Percentiles rank a stretch among this genome's conserved stretches.
Conservation (phyloP, 2,888 invertebrate genomes). For the Lithodes maja region DNA sequence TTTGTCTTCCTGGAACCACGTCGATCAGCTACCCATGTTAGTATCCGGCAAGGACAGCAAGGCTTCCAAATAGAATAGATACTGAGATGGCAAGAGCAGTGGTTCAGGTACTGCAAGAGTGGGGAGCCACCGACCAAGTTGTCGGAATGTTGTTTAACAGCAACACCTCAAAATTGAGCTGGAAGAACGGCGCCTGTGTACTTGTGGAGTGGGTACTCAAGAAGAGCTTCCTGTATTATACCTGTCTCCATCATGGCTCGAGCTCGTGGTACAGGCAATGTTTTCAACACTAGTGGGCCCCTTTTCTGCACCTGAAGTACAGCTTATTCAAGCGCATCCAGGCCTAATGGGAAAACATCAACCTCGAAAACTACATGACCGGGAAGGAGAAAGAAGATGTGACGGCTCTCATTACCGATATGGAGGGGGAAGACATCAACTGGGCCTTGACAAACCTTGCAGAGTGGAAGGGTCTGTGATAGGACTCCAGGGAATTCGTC, state of each 20-base stretch:
- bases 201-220: not conserved
- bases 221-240: not conserved
- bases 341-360: not conserved
- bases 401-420: not conserved
- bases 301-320: not conserved
- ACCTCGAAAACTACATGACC: not conserved
- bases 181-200: not conserved
- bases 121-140: not conserved
- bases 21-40: not conserved
- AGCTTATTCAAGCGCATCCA: not conserved
- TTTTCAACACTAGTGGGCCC: not conserved
- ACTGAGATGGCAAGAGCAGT: not conserved
- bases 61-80: slow-evolving; percentile 1
- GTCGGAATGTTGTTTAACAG: not conserved
- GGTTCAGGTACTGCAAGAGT: slow-evolving; percentile 3
- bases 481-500: slow-evolving; percentile 15
- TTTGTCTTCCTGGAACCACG: slow-evolving; percentile 1
- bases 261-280: not conserved
- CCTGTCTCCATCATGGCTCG: not conserved
- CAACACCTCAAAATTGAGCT: not conserved
- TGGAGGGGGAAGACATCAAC: slow-evolving; percentile 17
- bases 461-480: slow-evolving; percentile 7
- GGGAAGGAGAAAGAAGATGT: not conserved
- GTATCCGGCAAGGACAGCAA: not conserved
- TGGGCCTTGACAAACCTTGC: slow-evolving; percentile 9